Conservation (phyloP, 2,113 vertebrate species). For the Chlorodrepanis virens region DNA sequence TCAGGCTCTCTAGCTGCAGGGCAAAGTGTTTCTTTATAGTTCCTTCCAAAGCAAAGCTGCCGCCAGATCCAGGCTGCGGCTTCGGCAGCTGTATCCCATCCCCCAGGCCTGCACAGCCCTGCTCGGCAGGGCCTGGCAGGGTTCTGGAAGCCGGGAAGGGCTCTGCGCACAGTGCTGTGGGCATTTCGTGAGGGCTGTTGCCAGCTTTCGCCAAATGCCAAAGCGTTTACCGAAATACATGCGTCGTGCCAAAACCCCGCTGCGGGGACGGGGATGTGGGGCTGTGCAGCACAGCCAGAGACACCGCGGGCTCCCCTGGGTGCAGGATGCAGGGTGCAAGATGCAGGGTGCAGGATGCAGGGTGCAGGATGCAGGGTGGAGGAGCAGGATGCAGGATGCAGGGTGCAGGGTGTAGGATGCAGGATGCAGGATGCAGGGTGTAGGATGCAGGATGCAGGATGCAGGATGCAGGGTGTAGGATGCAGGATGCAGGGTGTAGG, state of each 20-base stretch:
- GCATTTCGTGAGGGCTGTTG: neutral
- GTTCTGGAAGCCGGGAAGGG: rapidly evolving
- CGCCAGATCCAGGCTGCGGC: slow-evolving; percentile 35
- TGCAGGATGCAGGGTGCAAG: too few species aligned
- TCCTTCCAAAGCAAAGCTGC: slow-evolving; percentile 29
- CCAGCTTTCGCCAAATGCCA: neutral
- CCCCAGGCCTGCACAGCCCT: neutral
- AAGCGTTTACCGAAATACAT: neutral
- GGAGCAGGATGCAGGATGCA: too few species aligned
- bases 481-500: too few species aligned
- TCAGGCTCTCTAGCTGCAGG: slow-evolving; percentile 41
- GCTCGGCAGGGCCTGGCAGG: neutral
- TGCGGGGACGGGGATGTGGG: rapidly evolving
- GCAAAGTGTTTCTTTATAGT: slow-evolving; percentile 53
- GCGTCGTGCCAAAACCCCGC: rapidly evolving
- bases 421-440: too few species aligned
- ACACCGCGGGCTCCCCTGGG: rapidly evolving
- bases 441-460: rapidly evolving
- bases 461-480: too few species aligned
- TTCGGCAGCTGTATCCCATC: slow-evolving; percentile 26
- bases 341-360: too few species aligned
- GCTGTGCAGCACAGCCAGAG: rapidly evolving
- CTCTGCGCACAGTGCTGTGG: rapidly evolving
- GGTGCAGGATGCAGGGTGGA: too few species aligned
- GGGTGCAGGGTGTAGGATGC: neutral